phyloP scores from a whole-genome alignment of 1,140 invertebrate genomes.

The Dolichoris vasculosae region DNA sequence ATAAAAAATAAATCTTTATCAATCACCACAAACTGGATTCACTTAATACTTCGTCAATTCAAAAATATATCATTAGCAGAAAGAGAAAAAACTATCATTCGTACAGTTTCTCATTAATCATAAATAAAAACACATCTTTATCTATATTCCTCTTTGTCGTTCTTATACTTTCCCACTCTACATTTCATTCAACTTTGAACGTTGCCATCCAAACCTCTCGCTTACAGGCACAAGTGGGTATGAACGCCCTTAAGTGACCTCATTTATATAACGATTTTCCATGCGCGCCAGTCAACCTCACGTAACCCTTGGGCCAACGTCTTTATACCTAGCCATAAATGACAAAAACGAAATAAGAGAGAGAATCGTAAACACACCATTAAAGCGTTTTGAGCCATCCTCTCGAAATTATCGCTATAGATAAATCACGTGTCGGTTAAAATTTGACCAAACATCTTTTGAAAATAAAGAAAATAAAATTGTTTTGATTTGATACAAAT shows the following conservation, averaged over 20 bases:
- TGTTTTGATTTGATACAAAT: too few relatives aligned
- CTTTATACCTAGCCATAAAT: neutral
- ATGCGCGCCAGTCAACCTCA: constrained; percentile 15
- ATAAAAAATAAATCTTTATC: neutral
- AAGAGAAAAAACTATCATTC: neutral
- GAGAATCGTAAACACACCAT: constrained; percentile 1
- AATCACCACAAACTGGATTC: neutral
- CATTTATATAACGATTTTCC: constrained; percentile 46
- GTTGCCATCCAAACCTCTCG: neutral
- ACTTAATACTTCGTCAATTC: neutral
- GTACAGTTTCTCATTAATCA: neutral
- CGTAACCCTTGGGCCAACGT: constrained; percentile 28
- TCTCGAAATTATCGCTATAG: neutral
- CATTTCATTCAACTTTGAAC: constrained; percentile 3
- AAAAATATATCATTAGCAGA: neutral
- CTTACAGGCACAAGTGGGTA: neutral
- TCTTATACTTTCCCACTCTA: neutral
- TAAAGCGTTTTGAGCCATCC: neutral
- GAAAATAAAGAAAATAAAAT: too few relatives aligned
- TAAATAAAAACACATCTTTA: neutral
- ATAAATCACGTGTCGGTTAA: too few relatives aligned
- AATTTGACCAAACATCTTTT: too few relatives aligned
- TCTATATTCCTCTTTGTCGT: neutral
- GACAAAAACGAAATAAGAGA: neutral
- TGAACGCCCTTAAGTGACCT: constrained; percentile 46